Percentiles rank a stretch among this genome's conserved stretches.
Evolutionary conservation across 2,888 invertebrate species (phyloP).

Genomic region (Nymphalis polychloros): DNA sequence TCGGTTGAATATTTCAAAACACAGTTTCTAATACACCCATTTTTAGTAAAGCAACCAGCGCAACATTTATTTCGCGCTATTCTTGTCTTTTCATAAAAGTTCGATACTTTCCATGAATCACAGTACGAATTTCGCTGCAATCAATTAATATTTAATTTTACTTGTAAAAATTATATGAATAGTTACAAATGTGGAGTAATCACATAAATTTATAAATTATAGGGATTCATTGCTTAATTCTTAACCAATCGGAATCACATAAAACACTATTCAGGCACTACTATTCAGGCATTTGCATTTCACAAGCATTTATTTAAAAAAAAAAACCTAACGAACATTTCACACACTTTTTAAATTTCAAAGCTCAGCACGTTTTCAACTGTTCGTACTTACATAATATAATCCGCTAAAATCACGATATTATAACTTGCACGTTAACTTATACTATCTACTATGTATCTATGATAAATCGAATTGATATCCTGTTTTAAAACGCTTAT

Average conservation of each 20-base stretch:
- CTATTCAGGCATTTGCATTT: slow-evolving; percentile 27
- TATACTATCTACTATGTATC: slow-evolving; percentile 19
- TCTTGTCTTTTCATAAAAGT: neutral
- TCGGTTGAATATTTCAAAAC: too few species aligned
- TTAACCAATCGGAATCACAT: slow-evolving; percentile 10
- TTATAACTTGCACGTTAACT: slow-evolving; percentile 28
- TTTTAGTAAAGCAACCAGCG: too few species aligned
- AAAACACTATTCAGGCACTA: neutral
- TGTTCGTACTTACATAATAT: slow-evolving; percentile 19
- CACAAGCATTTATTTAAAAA: slow-evolving; percentile 32
- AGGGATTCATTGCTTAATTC: slow-evolving; percentile 5
- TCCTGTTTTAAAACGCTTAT: slow-evolving; percentile 28
- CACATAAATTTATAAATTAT: neutral
- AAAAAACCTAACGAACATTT: slow-evolving; percentile 5
- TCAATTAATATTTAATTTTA: neutral
- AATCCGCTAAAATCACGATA: slow-evolving; percentile 24
- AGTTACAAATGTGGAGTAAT: neutral
- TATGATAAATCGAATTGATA: slow-evolving; percentile 27
- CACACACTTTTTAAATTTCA: slow-evolving; percentile 17
- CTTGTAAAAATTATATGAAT: neutral
- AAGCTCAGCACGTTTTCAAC: slow-evolving; percentile 21
- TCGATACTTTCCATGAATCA: neutral
- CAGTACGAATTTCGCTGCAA: neutral
- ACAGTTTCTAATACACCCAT: too few species aligned
- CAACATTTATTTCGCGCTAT: too few species aligned